Evolutionary conservation across 1,140 invertebrate genomes (phyloP).

Genomic region (Lasioglossum albipes): DNA sequence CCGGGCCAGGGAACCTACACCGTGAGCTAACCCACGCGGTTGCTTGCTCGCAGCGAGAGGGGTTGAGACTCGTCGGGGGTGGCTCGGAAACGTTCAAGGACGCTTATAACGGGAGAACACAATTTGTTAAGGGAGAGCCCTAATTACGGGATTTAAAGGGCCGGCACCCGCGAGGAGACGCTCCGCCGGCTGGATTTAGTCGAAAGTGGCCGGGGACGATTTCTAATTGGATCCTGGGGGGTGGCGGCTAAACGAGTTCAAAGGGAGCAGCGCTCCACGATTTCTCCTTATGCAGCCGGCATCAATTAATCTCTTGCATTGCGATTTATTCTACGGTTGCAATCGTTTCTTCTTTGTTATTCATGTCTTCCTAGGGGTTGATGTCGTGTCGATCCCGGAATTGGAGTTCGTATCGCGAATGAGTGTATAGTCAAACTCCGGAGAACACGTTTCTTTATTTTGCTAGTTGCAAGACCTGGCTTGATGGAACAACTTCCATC

Average conservation of each 20-base stretch:
- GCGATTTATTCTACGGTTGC: too few relatives aligned
- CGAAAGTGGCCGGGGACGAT: not conserved
- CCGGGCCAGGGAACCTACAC: not conserved
- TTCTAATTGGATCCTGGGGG: not conserved
- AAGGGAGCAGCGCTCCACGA: too few relatives aligned
- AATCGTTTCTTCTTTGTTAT: not conserved
- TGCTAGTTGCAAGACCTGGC: too few relatives aligned
- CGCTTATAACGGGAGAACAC: constrained; percentile 24
- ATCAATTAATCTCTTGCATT: too few relatives aligned
- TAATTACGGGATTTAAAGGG: constrained; percentile 38
- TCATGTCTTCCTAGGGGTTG: not conserved
- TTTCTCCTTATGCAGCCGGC: too few relatives aligned
- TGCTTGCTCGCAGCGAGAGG: not conserved
- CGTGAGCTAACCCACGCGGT: not conserved
- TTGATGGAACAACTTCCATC: too few relatives aligned
- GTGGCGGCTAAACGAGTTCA: too few relatives aligned
- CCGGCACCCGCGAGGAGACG: too few relatives aligned
- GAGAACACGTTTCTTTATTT: too few relatives aligned
- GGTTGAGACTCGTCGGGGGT: not conserved
- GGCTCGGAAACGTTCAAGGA: constrained; percentile 5
- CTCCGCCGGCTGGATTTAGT: not conserved
- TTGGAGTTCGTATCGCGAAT: too few relatives aligned
- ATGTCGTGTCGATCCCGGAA: too few relatives aligned
- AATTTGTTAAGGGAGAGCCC: constrained; percentile 15
- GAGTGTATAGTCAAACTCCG: too few relatives aligned